Evolutionary conservation across 2,888 invertebrate genomes (phyloP).

Genomic region (Emesis russula): DNA sequence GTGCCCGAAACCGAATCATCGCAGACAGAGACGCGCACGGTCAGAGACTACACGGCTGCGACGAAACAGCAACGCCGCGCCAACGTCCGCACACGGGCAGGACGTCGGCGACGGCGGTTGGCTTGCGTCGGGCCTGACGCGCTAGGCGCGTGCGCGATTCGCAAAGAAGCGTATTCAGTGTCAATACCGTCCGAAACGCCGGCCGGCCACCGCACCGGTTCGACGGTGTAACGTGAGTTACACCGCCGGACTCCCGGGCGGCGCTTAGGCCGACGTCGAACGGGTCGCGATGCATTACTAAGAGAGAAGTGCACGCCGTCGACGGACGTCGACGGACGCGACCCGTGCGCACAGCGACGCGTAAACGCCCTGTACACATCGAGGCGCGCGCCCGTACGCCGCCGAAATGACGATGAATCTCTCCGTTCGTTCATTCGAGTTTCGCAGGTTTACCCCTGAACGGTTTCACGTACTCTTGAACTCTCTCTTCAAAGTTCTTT

Average conservation of each 20-base stretch:
- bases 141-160: constrained; percentile 90
- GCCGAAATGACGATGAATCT: constrained; percentile 92
- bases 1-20: constrained; percentile 93
- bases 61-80: constrained; percentile 88
- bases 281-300: constrained; percentile 96
- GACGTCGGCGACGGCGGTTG: constrained; percentile 89
- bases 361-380: constrained; percentile 78
- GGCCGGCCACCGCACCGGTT: constrained; percentile 87
- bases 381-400: constrained; percentile 87
- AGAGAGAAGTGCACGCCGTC: constrained; percentile 91
- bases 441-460: constrained; percentile 96
- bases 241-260: constrained; percentile 88
- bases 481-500: constrained; percentile 97
- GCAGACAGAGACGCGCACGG: constrained; percentile 91
- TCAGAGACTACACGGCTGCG: constrained; percentile 90
- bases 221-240: constrained; percentile 57
- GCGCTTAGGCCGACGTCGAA: constrained; percentile 93
- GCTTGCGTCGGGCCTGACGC: constrained; percentile 91
- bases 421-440: constrained; percentile 94
- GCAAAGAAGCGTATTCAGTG: constrained; percentile 47
- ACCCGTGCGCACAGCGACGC: constrained; percentile 87
- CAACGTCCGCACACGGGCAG: constrained; percentile 90
- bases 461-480: constrained; percentile 95
- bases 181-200: constrained; percentile 82
- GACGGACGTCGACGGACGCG: constrained; percentile 88